Percentiles rank a stretch among this genome's conserved stretches.
Evolutionary conservation across 2,888 invertebrate genomes (phyloP).

Genomic region (Euproctis similis): DNA sequence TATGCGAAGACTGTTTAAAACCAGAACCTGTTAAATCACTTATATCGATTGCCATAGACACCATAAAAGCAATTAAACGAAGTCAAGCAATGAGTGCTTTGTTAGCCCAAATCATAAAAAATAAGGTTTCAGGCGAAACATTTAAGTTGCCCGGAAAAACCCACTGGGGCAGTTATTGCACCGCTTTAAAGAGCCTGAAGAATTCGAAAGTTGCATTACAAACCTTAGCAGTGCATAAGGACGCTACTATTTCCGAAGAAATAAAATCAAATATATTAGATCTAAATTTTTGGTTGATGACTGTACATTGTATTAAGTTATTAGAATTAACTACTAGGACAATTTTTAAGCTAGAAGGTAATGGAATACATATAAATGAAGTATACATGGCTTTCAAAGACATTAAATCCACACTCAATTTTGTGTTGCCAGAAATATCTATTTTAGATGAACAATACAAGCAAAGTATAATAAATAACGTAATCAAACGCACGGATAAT

Average conservation of each 20-base stretch:
- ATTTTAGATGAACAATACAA: constrained; percentile 9
- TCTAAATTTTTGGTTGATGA: constrained; percentile 13
- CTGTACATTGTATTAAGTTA: constrained; percentile 8
- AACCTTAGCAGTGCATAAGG: constrained; percentile 15
- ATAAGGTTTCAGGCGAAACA: too few relatives aligned
- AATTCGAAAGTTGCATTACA: constrained; percentile 14
- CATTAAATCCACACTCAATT: constrained; percentile 12
- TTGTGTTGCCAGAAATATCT: constrained; percentile 7
- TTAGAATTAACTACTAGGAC: constrained; percentile 11
- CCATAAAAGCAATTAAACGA: too few relatives aligned
- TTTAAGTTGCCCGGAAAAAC: too few relatives aligned
- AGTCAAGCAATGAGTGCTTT: too few relatives aligned
- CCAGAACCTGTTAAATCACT: too few relatives aligned
- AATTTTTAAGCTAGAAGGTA: too few relatives aligned
- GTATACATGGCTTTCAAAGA: constrained; percentile 12
- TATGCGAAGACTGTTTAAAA: too few relatives aligned
- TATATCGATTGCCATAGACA: too few relatives aligned
- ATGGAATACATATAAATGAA: too few relatives aligned
- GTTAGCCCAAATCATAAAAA: too few relatives aligned
- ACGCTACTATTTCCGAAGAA: too few relatives aligned
- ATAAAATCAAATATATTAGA: constrained; percentile 14
- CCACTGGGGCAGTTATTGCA: constrained; percentile 12
- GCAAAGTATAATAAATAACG: constrained; percentile 8
- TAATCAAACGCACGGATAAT: constrained; percentile 8
- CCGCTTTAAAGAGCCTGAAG: too few relatives aligned